Evolutionary conservation across 53 echinoderm and acorn worm species (phyloP).

Genomic region (Zoroaster sp.): DNA sequence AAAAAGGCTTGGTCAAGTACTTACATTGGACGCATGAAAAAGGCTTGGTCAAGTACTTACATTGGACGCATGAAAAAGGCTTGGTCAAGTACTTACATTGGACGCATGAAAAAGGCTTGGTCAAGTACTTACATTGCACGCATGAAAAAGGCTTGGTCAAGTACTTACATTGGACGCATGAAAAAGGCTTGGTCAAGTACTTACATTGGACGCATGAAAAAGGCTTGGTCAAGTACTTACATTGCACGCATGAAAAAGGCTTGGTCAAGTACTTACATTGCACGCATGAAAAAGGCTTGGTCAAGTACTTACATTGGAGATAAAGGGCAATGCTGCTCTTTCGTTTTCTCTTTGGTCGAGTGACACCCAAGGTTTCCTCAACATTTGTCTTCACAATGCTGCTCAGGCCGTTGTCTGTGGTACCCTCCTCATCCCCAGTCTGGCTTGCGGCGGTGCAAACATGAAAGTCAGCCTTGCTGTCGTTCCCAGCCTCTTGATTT

Average conservation of each 20-base stretch:
- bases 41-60: too few species aligned
- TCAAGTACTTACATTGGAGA: conserved; percentile 53
- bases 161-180: too few species aligned
- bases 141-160: too few species aligned
- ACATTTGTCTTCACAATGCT: not conserved
- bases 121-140: too few species aligned
- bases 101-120: too few species aligned
- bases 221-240: not conserved
- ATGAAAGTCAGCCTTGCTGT: not conserved
- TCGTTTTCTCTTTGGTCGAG: conserved; percentile 18
- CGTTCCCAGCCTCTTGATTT: not conserved
- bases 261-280: not conserved
- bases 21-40: too few species aligned
- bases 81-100: too few species aligned
- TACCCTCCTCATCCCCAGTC: not conserved
- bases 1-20: too few species aligned
- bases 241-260: not conserved
- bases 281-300: not conserved
- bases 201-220: too few species aligned
- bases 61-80: too few species aligned
- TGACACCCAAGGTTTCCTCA: not conserved
- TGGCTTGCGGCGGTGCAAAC: not conserved
- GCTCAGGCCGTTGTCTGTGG: not conserved
- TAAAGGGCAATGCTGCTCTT: conserved; percentile 70
- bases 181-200: too few species aligned